phyloP scores from a whole-genome alignment of 2,797 vertebrate genomes.

The Falco concolor region DNA sequence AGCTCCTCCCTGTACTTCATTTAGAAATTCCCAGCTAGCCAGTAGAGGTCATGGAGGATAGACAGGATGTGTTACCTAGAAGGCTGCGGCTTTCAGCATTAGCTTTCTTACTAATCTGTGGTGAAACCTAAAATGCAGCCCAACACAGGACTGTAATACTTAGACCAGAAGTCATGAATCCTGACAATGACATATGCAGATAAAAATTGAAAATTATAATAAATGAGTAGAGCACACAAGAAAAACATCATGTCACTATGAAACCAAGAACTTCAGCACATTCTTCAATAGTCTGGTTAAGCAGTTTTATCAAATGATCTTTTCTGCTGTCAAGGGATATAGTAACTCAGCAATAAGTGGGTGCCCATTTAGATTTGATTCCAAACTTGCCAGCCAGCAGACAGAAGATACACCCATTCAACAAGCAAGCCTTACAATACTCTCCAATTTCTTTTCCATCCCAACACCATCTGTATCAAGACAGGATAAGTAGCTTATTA shows the following conservation, averaged over 20 bases:
- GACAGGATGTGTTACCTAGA: not conserved
- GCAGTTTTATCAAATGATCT: not conserved
- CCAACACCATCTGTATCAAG: not conserved
- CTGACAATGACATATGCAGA: rapidly evolving
- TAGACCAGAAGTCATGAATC: not conserved
- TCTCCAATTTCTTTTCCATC: not conserved
- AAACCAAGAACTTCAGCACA: not conserved
- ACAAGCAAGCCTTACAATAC: not conserved
- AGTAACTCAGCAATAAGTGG: not conserved
- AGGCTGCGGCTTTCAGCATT: not conserved
- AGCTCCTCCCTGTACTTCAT: not conserved
- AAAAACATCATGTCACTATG: not conserved
- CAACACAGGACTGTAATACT: not conserved
- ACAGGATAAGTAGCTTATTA: not conserved
- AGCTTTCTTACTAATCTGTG: not conserved
- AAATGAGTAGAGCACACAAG: not conserved
- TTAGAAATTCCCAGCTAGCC: not conserved
- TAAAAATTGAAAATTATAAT: not conserved
- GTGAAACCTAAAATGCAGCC: not conserved
- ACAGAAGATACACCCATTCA: not conserved
- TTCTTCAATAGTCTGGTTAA: not conserved
- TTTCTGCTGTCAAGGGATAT: not conserved
- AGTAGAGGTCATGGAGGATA: not conserved
- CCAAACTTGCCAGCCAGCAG: not conserved
- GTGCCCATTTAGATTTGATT: not conserved